Percentiles rank a stretch among this genome's conserved stretches.
phyloP scores from a whole-genome alignment of 2,888 invertebrate species.

The Cosmorhoe ocellata region DNA sequence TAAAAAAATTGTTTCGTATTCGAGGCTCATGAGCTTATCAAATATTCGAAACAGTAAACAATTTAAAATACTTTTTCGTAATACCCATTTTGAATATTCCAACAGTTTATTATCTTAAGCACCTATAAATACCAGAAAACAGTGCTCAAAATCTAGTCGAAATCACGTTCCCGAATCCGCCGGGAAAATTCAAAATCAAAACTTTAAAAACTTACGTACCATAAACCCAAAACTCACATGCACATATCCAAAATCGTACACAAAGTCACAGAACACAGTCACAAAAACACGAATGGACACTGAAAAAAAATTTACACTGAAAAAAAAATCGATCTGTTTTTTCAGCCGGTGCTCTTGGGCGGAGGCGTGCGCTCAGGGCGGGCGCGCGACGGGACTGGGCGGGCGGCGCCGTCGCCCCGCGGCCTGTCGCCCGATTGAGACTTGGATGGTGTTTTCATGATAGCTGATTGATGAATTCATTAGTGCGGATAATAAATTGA shows the following conservation, averaged over 20 bases:
- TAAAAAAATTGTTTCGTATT: no score
- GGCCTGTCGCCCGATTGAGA: conserved; percentile 6
- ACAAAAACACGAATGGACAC: conserved; percentile 31
- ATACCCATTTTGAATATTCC: no score
- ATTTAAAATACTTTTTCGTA: no score
- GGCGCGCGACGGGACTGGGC: conserved; percentile 30
- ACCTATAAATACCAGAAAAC: no score
- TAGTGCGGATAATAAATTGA: conserved; percentile 1
- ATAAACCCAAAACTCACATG: conserved; percentile 20
- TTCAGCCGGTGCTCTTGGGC: conserved; percentile 12
- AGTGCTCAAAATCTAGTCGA: no score
- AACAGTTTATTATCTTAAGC: no score
- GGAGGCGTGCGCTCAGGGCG: conserved; percentile 28
- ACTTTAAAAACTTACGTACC: background rate
- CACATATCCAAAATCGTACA: conserved; percentile 22
- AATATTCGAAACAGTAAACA: no score
- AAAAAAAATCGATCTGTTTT: conserved; percentile 37
- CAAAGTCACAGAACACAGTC: conserved; percentile 23
- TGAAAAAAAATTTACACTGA: background rate
- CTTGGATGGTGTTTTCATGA: conserved; percentile 4
- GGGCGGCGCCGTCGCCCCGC: conserved; percentile 27
- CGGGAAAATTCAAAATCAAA: conserved; percentile 12
- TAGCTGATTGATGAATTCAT: conserved; percentile 18
- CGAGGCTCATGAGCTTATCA: no score
- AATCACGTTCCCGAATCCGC: background rate